Evolutionary conservation across 2,113 vertebrate species (phyloP), one percentile per base, ranked within the genome.

Genomic region (Scomber japonicus): DNA sequence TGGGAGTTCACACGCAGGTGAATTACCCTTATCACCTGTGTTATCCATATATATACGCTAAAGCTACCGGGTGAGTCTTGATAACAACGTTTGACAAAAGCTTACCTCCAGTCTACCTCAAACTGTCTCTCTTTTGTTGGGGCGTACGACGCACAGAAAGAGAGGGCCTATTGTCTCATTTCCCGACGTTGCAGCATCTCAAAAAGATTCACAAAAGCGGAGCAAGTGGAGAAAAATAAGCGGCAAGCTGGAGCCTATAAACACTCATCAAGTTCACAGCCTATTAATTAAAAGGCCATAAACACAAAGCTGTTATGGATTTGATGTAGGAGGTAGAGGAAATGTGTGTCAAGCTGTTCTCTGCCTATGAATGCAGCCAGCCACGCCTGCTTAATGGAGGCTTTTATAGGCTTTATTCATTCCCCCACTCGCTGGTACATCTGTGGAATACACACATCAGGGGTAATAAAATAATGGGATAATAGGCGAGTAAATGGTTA

Each of bases 221-320:
- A 69, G 71, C 7, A n/a, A 46, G 70, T 27, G 24, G 53, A 57
- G 55, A 17, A 70, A 63, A 71, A 62, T 10, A 56, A 59, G 21
- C 63, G 3, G 64, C 85, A 79, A 82, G 75, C 87, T 76, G 86
- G 60, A 75, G 56, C 71, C 87, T 31, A 80, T 88, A 90, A 92
- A 91, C 49, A 4, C 83, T 93, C 83, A 88, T 93, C 78, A 80
- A 51, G 68, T 94, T 91, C 91, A 93, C 78, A 86, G 78, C 89
- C 85, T 71, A 82, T 89, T 90, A 89, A 92, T 91, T 94, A 94
- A 90, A 91, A 65, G 45, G 64, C 82, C 74, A 84, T 93, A 89
- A 94, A 93, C 85, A 88, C 83, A 74, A 78, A 83, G 82, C 78
- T 69, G 78, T 80, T 84, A 71, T 71, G 68, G 87, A 78, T 88